Base-by-base conservation (phyloP, 2,113 vertebrate genomes). In the Eclectus roratus region DNA sequence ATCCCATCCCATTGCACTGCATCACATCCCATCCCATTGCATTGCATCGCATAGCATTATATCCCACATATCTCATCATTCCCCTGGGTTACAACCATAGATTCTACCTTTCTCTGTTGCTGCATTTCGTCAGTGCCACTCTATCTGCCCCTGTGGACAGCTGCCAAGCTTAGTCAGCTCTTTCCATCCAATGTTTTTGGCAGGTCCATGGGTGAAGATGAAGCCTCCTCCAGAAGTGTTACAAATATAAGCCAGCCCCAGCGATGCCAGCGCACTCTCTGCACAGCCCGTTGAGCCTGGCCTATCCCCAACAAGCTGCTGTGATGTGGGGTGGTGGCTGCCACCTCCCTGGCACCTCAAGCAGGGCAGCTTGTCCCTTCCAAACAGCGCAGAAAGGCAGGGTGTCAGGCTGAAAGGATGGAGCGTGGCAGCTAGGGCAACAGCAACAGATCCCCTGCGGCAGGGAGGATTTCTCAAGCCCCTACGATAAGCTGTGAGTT, bases 261-360 rank as follows among this genome's bases (percentile, higher is more conserved):
- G 41, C 8, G 12, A 46, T 65, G 65, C 39, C 27, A 78, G 44
- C 15, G 10, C 43, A 1, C 2, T 13, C 17, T 31, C 13, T 1
- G 0, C 33, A 24, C 8, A 52, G 82, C 14, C n/a, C 5, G 1
- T 16, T 2, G 2, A 29, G 49, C 9, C 47, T 65, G 74, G 39
- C 43, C 17, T 16, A 39, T n/a, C 16, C 11, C 52, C 68, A 60
- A 44, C 29, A 33, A 0, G 0, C 25, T 61, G 65, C 11, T 1
- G 0, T 49, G 69, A 60, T 0, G 1, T 27, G 11, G 18, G 35
- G 24, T 2, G 29, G 29, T 46, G n/a, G 14, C 33, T 93, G 55
- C 13, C 33, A 74, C 61, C 25, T 56, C 55, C 12, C 44, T 82
- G 70, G 28, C 39, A 85, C 39, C 35, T 60, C 21, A n/a, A 24